Evolutionary conservation across 2,888 invertebrate species (phyloP), one percentile per base, ranked within the genome.

Genomic region (Cataglyphis altisquamis): DNA sequence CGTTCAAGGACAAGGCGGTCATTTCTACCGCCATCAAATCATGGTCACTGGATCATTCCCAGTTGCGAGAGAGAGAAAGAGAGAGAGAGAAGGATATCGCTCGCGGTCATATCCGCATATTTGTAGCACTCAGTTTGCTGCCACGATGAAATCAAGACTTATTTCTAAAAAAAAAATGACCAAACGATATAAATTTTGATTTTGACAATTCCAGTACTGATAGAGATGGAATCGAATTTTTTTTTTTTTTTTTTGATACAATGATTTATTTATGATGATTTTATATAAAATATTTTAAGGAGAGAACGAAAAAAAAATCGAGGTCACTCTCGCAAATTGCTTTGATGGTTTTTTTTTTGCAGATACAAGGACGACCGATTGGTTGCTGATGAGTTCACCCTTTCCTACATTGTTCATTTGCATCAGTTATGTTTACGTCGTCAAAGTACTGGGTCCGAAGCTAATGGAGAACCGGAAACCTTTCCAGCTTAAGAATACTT

Each of bases 361-460:
- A 98, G 98, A 98, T 96, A 96, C 97, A 87, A 96, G 99, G 94
- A 98, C 98, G 92, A 98, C 98, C 95, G 97, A 97, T 95, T 99
- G 98, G 98, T 97, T 97, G 93, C 96, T 99, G 96, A 99, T 99
- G 98, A 97, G 97, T 94, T 98, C 98, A 91, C 99, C 99, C 87
- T 97, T 98, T 94, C 98, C 99, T 93, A 99, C 99, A 91, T 96
- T 98, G 95, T 96, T 97, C 95, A 97, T 98, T 95, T 99, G 98
- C 95, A 95, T 98, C 94, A 95, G 96, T 94, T 99, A 99, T 95
- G 97, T 99, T 92, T 97, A 97, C 95, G 95, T 98, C 95, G 99
- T 99, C 95, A 98, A 98, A 96, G 97, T 97, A 94, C 94, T 98
- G 94, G 98, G 98, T 85, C 98, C 98, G 91, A 96, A 97, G 95